These are phyloP conservation scores for Atrichornis clamosus DNA, from an alignment of 2,113 vertebrate species.

Conservation along the genomic window DNA sequence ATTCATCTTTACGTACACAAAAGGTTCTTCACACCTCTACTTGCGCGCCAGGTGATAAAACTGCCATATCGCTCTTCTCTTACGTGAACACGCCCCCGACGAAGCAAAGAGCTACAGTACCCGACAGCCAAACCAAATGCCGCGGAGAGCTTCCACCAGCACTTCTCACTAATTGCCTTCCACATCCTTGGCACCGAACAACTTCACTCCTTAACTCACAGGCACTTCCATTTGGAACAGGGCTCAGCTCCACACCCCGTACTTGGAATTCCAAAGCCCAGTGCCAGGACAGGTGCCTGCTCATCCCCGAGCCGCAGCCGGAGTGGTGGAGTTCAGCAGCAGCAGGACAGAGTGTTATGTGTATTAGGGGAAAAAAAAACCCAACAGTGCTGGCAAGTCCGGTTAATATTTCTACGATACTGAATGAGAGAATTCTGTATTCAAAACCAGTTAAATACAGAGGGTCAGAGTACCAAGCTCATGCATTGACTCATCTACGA, in stretches of 20 bases:
- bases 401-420: not conserved
- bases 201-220: rapidly evolving
- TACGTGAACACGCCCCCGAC: rapidly evolving
- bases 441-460: not conserved
- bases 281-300: too few relatives aligned
- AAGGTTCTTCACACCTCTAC: too few relatives aligned
- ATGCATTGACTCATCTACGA: not conserved
- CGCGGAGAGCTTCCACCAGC: too few relatives aligned
- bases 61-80: not conserved
- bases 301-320: rapidly evolving
- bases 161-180: too few relatives aligned
- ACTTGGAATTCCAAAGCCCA: not conserved
- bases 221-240: rapidly evolving
- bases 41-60: not conserved
- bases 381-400: not conserved
- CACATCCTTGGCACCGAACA: rapidly evolving
- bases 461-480: not conserved
- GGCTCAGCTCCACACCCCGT: rapidly evolving
- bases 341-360: rapidly evolving
- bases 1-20: rapidly evolving
- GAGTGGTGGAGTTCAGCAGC: not conserved
- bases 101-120: too few relatives aligned
- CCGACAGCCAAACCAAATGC: not conserved
- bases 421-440: not conserved
- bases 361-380: not conserved